These are phyloP conservation scores for Melanocharis versteri DNA, from an alignment of 2,113 vertebrate genomes.

Conservation along the genomic window DNA sequence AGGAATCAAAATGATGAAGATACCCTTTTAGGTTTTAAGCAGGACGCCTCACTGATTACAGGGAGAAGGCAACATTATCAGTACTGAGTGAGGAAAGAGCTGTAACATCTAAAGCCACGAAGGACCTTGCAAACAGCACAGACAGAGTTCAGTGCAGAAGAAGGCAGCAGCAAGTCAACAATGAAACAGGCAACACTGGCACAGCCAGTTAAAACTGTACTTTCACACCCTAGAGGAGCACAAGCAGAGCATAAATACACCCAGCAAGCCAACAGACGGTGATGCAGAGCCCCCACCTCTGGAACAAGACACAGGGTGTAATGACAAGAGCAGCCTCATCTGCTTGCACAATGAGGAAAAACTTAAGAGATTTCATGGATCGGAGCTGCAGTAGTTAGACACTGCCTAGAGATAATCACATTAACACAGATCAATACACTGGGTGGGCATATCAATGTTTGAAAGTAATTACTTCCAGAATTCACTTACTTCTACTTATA, in stretches of 20 bases:
- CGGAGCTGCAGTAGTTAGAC: neutral
- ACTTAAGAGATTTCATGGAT: neutral
- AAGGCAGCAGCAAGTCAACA: neutral
- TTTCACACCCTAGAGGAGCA: neutral
- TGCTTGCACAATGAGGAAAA: fast-evolving
- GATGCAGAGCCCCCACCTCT: neutral
- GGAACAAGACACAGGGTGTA: neutral
- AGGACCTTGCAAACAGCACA: neutral
- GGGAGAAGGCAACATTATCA: neutral
- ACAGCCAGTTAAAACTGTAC: neutral
- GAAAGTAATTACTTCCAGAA: neutral
- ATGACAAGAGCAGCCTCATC: neutral
- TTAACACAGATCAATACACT: neutral
- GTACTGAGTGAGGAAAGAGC: neutral
- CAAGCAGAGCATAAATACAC: neutral
- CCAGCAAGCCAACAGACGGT: neutral
- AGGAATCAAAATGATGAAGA: neutral
- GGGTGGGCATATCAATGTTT: neutral
- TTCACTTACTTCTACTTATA: neutral
- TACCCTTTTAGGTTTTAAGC: neutral
- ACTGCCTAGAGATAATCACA: neutral
- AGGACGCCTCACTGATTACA: neutral
- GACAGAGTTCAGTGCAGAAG: neutral
- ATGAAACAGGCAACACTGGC: neutral
- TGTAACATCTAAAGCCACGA: neutral